phyloP scores from a whole-genome alignment of 2,888 invertebrate genomes.

The Ophonus ardosiacus region DNA sequence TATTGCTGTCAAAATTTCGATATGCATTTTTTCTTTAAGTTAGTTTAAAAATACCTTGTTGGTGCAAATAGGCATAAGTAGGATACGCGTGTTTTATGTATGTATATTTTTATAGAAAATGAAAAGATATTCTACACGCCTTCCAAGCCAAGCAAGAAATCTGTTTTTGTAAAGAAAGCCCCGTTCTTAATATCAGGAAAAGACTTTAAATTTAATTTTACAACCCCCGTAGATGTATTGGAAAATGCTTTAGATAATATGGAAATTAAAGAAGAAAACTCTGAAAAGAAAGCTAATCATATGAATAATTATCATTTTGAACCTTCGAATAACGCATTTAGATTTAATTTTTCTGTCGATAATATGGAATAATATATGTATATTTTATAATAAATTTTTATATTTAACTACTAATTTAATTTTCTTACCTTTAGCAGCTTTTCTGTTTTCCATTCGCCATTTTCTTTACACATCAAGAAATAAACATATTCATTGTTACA shows the following conservation, averaged over 20 bases:
- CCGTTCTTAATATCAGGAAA: constrained; percentile 71
- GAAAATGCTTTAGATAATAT: constrained; percentile 69
- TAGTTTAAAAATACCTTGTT: too few relatives aligned
- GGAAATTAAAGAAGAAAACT: constrained; percentile 45
- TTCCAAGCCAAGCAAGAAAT: constrained; percentile 74
- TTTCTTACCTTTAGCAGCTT: too few relatives aligned
- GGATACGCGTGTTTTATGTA: too few relatives aligned
- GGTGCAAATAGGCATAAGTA: too few relatives aligned
- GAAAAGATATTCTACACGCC: constrained; percentile 63
- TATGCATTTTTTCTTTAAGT: too few relatives aligned
- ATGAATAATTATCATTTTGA: constrained; percentile 66
- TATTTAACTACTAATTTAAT: not conserved
- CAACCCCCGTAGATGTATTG: not conserved
- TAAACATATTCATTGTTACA: too few relatives aligned
- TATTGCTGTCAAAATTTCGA: too few relatives aligned
- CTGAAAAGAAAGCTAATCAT: constrained; percentile 68
- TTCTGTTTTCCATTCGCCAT: too few relatives aligned
- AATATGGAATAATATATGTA: constrained; percentile 54
- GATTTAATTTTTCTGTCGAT: constrained; percentile 80
- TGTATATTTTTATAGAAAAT: constrained; percentile 18
- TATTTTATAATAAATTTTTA: constrained; percentile 16
- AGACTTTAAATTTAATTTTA: constrained; percentile 66
- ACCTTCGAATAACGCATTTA: constrained; percentile 77
- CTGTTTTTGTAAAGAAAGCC: constrained; percentile 84
- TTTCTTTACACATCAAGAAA: too few relatives aligned